These are phyloP conservation scores for Drosophila sp. DNA, from an alignment of 1,140 invertebrate genomes.

Conservation along the genomic window DNA sequence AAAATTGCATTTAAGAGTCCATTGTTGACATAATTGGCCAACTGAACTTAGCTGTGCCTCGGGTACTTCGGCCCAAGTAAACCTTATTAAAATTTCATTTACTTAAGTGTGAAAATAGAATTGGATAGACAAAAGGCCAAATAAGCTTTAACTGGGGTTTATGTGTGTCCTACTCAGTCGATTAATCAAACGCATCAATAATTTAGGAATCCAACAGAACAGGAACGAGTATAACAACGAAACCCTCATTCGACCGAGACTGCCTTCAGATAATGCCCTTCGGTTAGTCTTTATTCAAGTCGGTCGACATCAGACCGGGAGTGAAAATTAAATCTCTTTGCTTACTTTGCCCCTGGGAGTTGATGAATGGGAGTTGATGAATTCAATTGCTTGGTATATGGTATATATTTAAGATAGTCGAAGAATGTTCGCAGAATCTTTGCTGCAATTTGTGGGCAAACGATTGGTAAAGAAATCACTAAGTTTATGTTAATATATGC, in stretches of 20 bases:
- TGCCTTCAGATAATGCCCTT: not conserved
- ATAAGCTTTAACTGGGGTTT: not conserved
- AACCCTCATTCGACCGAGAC: not conserved
- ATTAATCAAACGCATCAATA: conserved; percentile 81
- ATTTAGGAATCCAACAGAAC: conserved; percentile 77
- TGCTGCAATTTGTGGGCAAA: not conserved
- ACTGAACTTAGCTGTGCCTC: conserved; percentile 5
- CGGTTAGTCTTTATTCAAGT: conserved; percentile 2
- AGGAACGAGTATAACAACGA: conserved; percentile 47
- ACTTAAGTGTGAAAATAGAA: conserved; percentile 40
- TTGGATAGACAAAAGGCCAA: conserved; percentile 2
- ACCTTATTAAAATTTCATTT: conserved; percentile 50
- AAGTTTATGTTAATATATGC: not conserved
- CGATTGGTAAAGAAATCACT: not conserved
- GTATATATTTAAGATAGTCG: too few species aligned
- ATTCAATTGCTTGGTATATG: conserved; percentile 4
- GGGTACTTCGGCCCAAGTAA: conserved; percentile 28
- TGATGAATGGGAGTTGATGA: not conserved
- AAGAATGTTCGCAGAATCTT: not conserved
- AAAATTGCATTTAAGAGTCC: conserved; percentile 68
- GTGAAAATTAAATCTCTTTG: conserved; percentile 75
- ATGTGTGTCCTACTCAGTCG: conserved; percentile 37
- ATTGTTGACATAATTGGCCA: conserved; percentile 56
- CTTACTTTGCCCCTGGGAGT: conserved; percentile 36
- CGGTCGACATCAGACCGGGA: conserved; percentile 33